These are phyloP conservation scores for Eumacrocentrus americanus DNA, from an alignment of 2,888 invertebrate genomes.

Conservation along the genomic window DNA sequence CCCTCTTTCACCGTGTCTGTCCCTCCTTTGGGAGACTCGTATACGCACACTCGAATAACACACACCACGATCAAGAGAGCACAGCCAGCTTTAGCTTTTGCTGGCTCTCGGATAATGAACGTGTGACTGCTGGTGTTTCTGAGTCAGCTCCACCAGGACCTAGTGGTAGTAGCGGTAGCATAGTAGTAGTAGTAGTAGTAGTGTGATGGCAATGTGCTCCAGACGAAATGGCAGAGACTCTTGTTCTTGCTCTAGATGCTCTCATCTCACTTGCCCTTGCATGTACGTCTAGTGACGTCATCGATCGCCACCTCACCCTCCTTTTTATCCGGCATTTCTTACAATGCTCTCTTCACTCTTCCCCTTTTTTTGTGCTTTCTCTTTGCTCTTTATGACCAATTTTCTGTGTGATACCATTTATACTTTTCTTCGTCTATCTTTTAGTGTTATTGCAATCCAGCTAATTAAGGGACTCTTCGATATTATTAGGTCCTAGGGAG, in stretches of 20 bases:
- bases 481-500: no score
- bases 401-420: not conserved
- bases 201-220: slow-evolving; percentile 17
- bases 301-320: slow-evolving; percentile 44
- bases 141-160: not conserved
- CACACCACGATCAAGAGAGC: not conserved
- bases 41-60: not conserved
- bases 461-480: no score
- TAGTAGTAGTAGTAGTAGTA: slow-evolving; percentile 7
- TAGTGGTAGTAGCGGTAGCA: slow-evolving; percentile 2
- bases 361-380: not conserved
- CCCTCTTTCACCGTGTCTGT: not conserved
- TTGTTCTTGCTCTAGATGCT: slow-evolving; percentile 17
- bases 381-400: not conserved
- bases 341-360: not conserved
- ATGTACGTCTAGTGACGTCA: slow-evolving; percentile 43
- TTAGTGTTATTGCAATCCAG: no score
- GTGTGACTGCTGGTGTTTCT: not conserved
- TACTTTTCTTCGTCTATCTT: not conserved
- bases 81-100: not conserved
- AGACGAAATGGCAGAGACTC: slow-evolving; percentile 29
- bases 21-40: not conserved
- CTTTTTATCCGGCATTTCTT: not conserved
- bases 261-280: slow-evolving; percentile 34
- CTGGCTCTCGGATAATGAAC: not conserved